A percentile compares a stretch with the other conserved stretches of the same genome.
These are phyloP conservation scores for Prunella strophiata DNA, from an alignment of 2,797 vertebrate genomes.

Conservation along the genomic window DNA sequence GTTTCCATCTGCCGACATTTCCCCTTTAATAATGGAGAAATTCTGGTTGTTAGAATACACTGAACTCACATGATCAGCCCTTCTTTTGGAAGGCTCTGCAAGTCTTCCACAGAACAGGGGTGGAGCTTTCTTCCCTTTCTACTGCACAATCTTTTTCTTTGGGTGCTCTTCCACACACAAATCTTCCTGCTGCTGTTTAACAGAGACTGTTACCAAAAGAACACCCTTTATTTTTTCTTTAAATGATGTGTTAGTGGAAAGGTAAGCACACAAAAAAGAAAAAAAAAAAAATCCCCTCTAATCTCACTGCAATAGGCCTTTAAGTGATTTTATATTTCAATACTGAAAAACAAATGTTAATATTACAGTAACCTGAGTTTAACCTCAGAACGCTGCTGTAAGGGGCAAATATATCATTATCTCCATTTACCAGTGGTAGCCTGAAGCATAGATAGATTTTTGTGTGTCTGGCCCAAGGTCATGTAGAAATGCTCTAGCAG, in stretches of 20 bases:
- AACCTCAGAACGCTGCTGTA: neutral
- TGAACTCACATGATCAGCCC: neutral
- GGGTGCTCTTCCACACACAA: neutral
- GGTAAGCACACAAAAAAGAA: neutral
- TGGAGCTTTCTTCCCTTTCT: neutral
- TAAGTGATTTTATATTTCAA: conserved; percentile 16
- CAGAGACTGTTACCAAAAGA: neutral
- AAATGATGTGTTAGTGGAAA: neutral
- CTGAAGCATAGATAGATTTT: neutral
- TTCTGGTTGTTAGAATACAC: neutral
- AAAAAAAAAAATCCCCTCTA: neutral
- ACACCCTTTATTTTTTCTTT: neutral
- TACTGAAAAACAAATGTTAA: conserved; percentile 49
- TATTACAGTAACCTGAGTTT: conserved; percentile 41
- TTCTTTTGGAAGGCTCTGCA: neutral
- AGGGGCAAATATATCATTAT: conserved; percentile 42
- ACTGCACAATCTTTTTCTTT: neutral
- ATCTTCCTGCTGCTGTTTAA: neutral
- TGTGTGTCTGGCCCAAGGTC: conserved; percentile 35
- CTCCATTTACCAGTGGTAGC: conserved; percentile 5
- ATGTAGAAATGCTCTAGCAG: conserved; percentile 5
- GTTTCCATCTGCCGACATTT: neutral
- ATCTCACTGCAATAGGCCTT: neutral
- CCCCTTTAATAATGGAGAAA: neutral
- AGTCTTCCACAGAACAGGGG: neutral